These are phyloP conservation scores for Papilio xuthus DNA, from an alignment of 1,140 invertebrate species.

Conservation along the genomic window DNA sequence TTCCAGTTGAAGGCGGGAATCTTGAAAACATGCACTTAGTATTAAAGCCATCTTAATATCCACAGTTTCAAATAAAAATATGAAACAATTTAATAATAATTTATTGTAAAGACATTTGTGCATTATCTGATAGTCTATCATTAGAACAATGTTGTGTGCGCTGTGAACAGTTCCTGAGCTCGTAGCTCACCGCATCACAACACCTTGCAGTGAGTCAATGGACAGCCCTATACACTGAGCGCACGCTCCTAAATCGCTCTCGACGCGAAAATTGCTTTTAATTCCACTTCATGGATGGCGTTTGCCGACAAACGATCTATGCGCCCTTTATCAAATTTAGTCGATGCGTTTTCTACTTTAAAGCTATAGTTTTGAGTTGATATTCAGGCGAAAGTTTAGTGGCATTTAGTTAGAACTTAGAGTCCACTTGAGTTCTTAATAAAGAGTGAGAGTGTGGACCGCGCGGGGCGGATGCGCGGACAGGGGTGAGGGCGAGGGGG, in stretches of 20 bases:
- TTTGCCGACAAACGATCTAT: slow-evolving; percentile 55
- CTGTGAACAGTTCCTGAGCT: no score
- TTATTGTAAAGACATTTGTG: no score
- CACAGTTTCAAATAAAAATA: no score
- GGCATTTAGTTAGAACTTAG: slow-evolving; percentile 48
- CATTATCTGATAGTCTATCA: no score
- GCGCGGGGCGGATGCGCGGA: slow-evolving; percentile 47
- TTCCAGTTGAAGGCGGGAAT: no score
- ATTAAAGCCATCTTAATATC: no score
- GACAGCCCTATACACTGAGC: slow-evolving; percentile 29
- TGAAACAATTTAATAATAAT: no score
- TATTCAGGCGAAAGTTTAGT: slow-evolving; percentile 18
- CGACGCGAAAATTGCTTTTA: slow-evolving; percentile 71
- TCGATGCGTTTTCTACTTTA: slow-evolving; percentile 40
- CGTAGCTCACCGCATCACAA: no score
- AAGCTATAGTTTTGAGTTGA: slow-evolving; percentile 35
- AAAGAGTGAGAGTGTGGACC: slow-evolving; percentile 56
- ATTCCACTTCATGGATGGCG: slow-evolving; percentile 69
- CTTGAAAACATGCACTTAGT: no score
- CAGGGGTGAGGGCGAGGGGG: slow-evolving; percentile 43
- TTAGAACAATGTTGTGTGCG: no score
- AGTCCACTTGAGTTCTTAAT: slow-evolving; percentile 59
- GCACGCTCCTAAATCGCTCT: slow-evolving; percentile 58
- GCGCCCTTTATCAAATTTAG: slow-evolving; percentile 36
- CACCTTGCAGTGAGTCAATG: not conserved